Evolutionary conservation across 2,113 vertebrate genomes (phyloP).

Genomic region (Orycteropus afer): DNA sequence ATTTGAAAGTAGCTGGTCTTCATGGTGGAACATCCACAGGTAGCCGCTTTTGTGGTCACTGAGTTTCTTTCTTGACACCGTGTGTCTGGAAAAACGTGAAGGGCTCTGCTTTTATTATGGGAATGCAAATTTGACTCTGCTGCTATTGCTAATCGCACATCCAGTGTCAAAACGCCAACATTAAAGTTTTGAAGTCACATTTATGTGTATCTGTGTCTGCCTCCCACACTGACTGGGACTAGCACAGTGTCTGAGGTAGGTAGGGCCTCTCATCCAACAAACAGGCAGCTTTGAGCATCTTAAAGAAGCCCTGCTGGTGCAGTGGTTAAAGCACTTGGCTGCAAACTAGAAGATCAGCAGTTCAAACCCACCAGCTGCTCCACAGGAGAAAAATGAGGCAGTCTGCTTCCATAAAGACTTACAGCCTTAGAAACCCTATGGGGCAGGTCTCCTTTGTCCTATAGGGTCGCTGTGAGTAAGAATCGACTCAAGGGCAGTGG

Average conservation of each 20-base stretch:
- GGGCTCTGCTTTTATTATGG: not conserved
- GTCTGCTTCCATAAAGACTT: not conserved
- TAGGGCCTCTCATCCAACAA: not conserved
- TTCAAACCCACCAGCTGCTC: not conserved
- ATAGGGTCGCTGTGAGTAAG: not conserved
- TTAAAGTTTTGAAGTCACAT: not conserved
- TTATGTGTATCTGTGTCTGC: not conserved
- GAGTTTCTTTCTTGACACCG: not conserved
- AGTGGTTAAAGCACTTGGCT: too few relatives aligned
- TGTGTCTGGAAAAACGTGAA: not conserved
- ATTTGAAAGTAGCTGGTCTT: slow-evolving; percentile 38
- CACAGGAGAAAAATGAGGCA: not conserved
- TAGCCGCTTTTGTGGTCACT: not conserved
- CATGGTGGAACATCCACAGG: not conserved
- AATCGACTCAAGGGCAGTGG: not conserved
- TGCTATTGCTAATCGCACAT: not conserved
- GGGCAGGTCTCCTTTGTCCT: not conserved
- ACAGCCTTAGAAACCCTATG: not conserved
- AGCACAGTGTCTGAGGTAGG: not conserved
- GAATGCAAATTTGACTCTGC: not conserved
- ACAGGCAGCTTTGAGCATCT: not conserved
- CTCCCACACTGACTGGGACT: not conserved
- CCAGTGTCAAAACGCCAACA: not conserved
- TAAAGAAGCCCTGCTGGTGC: not conserved
- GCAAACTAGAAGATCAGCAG: not conserved